Evolutionary conservation across 2,888 invertebrate species (phyloP).

Genomic region (Nemapogon koenigi): DNA sequence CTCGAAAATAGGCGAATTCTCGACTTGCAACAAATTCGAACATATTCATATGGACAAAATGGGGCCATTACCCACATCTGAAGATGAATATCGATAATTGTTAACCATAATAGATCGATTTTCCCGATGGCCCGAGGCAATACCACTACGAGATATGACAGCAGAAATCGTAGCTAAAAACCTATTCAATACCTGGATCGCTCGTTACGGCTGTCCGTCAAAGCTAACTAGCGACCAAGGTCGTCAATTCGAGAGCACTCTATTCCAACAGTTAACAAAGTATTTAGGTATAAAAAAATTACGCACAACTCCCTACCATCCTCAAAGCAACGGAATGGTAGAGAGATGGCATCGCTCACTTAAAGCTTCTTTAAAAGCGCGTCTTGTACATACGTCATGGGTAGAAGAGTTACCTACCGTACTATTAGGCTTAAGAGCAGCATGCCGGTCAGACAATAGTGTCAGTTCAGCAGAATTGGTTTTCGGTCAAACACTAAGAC

Average conservation of each 20-base stretch:
- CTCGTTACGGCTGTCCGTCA: constrained; percentile 6
- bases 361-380: constrained; percentile 13
- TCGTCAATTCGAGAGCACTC: constrained; percentile 26
- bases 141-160: constrained; percentile 17
- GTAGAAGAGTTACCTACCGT: constrained; percentile 26
- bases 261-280: constrained; percentile 21
- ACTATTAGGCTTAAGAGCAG: constrained; percentile 18
- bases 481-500: constrained; percentile 14
- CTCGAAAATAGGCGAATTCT: neutral
- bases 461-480: constrained; percentile 15
- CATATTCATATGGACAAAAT: constrained; percentile 10
- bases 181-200: constrained; percentile 11
- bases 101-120: constrained; percentile 19
- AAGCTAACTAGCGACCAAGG: constrained; percentile 27
- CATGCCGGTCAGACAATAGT: constrained; percentile 10
- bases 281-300: constrained; percentile 11
- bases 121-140: constrained; percentile 19
- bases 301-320: constrained; percentile 17
- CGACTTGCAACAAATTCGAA: too few relatives aligned
- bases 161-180: constrained; percentile 18
- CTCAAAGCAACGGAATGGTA: constrained; percentile 16
- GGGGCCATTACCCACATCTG: constrained; percentile 13
- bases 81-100: constrained; percentile 17
- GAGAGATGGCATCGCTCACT: constrained; percentile 16
- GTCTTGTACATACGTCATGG: constrained; percentile 12